Conservation (phyloP, 37 sponge, comb jelly and placozoan species). For the Tethya wilhelma region DNA sequence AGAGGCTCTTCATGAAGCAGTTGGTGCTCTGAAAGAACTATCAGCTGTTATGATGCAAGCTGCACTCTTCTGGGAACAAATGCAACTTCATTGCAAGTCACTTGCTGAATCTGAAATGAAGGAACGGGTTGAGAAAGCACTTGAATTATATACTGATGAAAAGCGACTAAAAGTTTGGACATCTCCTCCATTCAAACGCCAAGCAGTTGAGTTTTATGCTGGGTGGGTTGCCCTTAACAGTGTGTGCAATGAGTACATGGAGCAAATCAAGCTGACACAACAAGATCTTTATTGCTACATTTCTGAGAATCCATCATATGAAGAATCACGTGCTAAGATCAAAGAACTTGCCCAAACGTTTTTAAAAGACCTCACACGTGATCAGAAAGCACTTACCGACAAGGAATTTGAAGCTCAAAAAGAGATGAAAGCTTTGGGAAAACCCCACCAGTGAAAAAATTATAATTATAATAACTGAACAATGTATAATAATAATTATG, state of each 20-base stretch:
- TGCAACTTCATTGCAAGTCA: slow-evolving; percentile 55
- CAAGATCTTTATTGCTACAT: slow-evolving; percentile 57
- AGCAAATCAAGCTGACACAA: slow-evolving; percentile 55
- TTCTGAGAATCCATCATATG: slow-evolving; percentile 49
- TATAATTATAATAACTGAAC: no score
- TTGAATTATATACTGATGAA: slow-evolving; percentile 35
- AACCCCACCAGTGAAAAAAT: no score
- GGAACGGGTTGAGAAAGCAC: slow-evolving; percentile 25
- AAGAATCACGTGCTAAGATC: no score
- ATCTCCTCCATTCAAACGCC: slow-evolving; percentile 24
- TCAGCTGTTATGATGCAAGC: slow-evolving; percentile 67
- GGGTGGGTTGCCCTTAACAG: slow-evolving; percentile 71
- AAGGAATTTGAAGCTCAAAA: no score
- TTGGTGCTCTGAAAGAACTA: slow-evolving; percentile 52
- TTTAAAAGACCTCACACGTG: no score
- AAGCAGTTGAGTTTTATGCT: slow-evolving; percentile 52
- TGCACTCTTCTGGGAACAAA: slow-evolving; percentile 68
- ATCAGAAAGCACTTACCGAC: no score
- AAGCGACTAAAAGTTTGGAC: slow-evolving; percentile 55
- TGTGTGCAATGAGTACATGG: slow-evolving; percentile 47
- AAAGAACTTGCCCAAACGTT: no score
- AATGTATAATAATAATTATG: no score
- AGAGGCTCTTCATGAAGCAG: slow-evolving; percentile 58
- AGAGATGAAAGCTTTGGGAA: no score
- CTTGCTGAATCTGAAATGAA: slow-evolving; percentile 25